phyloP scores from a whole-genome alignment of 1,140 invertebrate genomes.

The Teleopsis dalmanni region DNA sequence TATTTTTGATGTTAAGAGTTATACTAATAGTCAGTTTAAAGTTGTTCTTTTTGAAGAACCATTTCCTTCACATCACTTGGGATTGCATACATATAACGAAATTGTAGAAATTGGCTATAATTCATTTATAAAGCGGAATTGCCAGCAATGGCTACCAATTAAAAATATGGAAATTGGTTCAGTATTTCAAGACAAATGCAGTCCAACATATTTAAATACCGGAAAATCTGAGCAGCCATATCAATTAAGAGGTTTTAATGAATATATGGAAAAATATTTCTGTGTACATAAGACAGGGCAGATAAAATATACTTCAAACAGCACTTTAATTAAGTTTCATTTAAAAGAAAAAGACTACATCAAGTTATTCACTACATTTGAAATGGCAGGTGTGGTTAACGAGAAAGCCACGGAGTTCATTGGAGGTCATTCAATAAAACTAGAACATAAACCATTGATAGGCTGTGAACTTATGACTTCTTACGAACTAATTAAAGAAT shows the following conservation, averaged over 20 bases:
- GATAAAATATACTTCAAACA: no score
- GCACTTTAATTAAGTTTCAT: no score
- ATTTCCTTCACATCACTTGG: slow-evolving; percentile 21
- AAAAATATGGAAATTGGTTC: no score
- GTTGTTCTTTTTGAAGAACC: slow-evolving; percentile 25
- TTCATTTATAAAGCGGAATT: neutral
- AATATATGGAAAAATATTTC: slow-evolving; percentile 14
- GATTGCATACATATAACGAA: slow-evolving; percentile 27
- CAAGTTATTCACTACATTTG: slow-evolving; percentile 20
- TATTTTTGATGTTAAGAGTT: slow-evolving; percentile 13
- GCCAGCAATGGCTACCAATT: no score
- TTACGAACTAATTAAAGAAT: slow-evolving; percentile 29
- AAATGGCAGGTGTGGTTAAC: slow-evolving; percentile 18
- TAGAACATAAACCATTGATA: slow-evolving; percentile 33
- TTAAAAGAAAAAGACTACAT: no score
- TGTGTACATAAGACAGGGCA: no score
- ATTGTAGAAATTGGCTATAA: slow-evolving; percentile 4
- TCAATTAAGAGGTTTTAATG: neutral
- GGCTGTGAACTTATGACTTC: slow-evolving; percentile 35
- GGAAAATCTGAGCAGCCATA: neutral
- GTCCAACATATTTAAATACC: neutral
- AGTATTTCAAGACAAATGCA: neutral
- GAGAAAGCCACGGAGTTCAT: slow-evolving; percentile 3
- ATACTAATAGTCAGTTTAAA: slow-evolving; percentile 11
- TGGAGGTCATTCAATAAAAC: slow-evolving; percentile 24